These are phyloP conservation scores for Diaphora mendica DNA, from an alignment of 2,888 invertebrate species.

Conservation along the genomic window DNA sequence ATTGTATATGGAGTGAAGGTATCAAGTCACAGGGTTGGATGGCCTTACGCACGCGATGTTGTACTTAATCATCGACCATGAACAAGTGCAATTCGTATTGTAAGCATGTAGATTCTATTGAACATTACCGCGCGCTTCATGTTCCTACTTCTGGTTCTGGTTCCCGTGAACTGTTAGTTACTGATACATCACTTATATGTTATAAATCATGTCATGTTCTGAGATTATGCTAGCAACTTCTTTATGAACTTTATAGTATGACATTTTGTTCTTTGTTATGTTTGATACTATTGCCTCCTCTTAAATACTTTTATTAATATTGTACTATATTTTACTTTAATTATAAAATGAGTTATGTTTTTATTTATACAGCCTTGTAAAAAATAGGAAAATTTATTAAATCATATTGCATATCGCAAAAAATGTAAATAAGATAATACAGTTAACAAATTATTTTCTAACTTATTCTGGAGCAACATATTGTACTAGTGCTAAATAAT, in stretches of 20 bases:
- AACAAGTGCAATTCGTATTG: constrained; percentile 57
- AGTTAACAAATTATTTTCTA: constrained; percentile 72
- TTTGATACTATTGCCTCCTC: constrained; percentile 76
- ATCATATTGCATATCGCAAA: constrained; percentile 67
- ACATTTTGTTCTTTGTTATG: constrained; percentile 81
- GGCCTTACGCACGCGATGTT: constrained; percentile 65
- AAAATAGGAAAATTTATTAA: constrained; percentile 76
- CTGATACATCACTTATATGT: constrained; percentile 61
- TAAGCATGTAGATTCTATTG: constrained; percentile 50
- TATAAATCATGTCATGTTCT: constrained; percentile 61
- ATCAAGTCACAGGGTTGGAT: constrained; percentile 72
- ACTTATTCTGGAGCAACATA: constrained; percentile 65
- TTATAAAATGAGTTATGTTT: constrained; percentile 74
- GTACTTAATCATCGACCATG: constrained; percentile 60
- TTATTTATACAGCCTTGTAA: constrained; percentile 75
- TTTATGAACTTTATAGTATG: constrained; percentile 57
- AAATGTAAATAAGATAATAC: constrained; percentile 73
- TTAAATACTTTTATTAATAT: constrained; percentile 71
- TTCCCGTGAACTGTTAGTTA: constrained; percentile 47
- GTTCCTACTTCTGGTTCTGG: constrained; percentile 34
- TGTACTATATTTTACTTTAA: constrained; percentile 72
- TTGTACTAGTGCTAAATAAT: constrained; percentile 51
- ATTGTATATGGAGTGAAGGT: constrained; percentile 54
- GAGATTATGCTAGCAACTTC: constrained; percentile 76
- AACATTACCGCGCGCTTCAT: constrained; percentile 48